Evolutionary conservation across 2,797 vertebrate genomes (phyloP).

Genomic region (Lutjanus argentimaculatus): DNA sequence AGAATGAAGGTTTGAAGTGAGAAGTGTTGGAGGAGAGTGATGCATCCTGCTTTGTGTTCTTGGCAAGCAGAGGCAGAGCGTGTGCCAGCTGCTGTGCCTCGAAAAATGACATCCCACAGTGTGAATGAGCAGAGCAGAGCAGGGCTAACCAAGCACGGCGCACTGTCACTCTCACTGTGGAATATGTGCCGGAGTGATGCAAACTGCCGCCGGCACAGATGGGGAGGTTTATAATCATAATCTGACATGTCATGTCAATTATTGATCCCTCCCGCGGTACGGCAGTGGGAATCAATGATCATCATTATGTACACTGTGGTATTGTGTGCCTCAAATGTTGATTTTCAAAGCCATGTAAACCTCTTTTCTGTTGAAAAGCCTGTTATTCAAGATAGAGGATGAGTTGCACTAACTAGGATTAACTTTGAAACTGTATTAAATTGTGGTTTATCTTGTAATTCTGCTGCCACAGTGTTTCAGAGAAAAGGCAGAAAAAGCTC

Average conservation of each 20-base stretch:
- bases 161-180: conserved; percentile 45
- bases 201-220: not conserved
- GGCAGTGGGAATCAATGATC: conserved; percentile 22
- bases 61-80: conserved; percentile 29
- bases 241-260: conserved; percentile 38
- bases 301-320: conserved; percentile 12
- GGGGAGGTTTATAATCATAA: conserved; percentile 29
- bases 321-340: conserved; percentile 5
- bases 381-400: not conserved
- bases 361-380: conserved; percentile 12
- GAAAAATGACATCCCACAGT: conserved; percentile 45
- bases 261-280: conserved; percentile 28
- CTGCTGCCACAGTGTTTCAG: not conserved
- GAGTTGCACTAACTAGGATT: conserved; percentile 7
- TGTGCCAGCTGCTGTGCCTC: conserved; percentile 45
- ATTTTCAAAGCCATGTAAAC: conserved; percentile 22
- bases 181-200: conserved; percentile 26
- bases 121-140: conserved; percentile 35
- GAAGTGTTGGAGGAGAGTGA: conserved; percentile 30
- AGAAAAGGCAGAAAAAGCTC: too few relatives aligned
- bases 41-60: conserved; percentile 36
- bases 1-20: conserved; percentile 39
- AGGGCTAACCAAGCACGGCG: conserved; percentile 23
- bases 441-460: not conserved
- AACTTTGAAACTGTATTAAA: conserved; percentile 4